phyloP scores from a whole-genome alignment of 1,140 invertebrate species.

The Pseudomyrmex pallidus region DNA sequence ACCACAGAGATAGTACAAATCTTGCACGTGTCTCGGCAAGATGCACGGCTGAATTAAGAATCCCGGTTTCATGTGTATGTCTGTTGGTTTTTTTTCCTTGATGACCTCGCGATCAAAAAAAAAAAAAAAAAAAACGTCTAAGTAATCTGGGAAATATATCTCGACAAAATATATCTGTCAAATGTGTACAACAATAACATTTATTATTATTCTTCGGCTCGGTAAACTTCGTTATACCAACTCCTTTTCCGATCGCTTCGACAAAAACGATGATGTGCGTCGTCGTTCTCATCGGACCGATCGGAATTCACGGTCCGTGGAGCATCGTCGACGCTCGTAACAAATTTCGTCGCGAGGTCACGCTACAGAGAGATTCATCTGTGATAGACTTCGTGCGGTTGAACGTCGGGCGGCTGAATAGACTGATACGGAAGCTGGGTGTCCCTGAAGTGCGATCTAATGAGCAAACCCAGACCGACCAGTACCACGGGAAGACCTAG shows the following conservation, averaged over 20 bases:
- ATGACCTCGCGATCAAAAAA: slow-evolving; percentile 17
- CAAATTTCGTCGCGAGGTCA: background rate
- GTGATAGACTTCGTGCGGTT: slow-evolving; percentile 76
- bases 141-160: slow-evolving; percentile 10
- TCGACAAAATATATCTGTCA: slow-evolving; percentile 55
- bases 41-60: background rate
- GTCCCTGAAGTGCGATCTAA: slow-evolving; percentile 85
- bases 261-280: background rate
- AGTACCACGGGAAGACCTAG: slow-evolving; percentile 87
- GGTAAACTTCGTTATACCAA: background rate
- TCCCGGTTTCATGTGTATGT: background rate
- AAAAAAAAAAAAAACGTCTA: slow-evolving; percentile 20
- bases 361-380: slow-evolving; percentile 76
- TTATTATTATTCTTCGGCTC: slow-evolving; percentile 23
- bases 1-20: background rate
- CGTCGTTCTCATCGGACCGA: background rate
- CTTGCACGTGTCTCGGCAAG: background rate
- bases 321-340: background rate
- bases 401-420: slow-evolving; percentile 73
- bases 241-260: slow-evolving; percentile 9
- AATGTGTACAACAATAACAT: slow-evolving; percentile 50
- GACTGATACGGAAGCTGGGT: slow-evolving; percentile 73
- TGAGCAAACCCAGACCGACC: slow-evolving; percentile 85
- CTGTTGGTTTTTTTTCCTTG: background rate
- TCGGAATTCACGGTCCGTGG: slow-evolving; percentile 21